These are phyloP conservation scores for Ceratitis capitata DNA, from an alignment of 1,140 invertebrate genomes.

Conservation along the genomic window DNA sequence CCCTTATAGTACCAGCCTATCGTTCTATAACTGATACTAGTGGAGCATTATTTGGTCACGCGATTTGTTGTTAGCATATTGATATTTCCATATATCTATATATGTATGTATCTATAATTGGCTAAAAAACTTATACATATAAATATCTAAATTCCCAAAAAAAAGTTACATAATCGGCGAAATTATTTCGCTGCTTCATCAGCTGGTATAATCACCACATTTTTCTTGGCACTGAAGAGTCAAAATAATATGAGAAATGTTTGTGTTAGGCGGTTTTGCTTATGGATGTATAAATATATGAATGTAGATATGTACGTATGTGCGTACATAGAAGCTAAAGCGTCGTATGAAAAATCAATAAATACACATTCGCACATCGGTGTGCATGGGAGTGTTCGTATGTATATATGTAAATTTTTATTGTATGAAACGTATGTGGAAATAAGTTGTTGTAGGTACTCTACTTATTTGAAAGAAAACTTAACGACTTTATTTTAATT, in stretches of 20 bases:
- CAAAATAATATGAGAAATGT: not conserved
- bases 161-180: not conserved
- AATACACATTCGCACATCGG: conserved; percentile 18
- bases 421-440: not conserved
- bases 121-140: not conserved
- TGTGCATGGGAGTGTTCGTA: not conserved
- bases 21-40: too few species aligned
- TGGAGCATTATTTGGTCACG: too few species aligned
- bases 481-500: too few species aligned
- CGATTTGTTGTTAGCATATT: not conserved
- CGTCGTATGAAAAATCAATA: conserved; percentile 15
- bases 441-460: too few species aligned
- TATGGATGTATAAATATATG: not conserved
- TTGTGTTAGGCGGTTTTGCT: not conserved
- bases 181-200: conserved; percentile 2
- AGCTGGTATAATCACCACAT: not conserved
- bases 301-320: not conserved
- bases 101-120: not conserved
- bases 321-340: too few species aligned
- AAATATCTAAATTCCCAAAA: not conserved
- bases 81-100: not conserved
- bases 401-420: not conserved
- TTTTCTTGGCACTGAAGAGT: conserved; percentile 10
- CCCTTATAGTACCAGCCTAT: not conserved
- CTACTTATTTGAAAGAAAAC: too few species aligned